Percentiles rank a stretch among this genome's conserved stretches.
These are phyloP conservation scores for Stenodema calcarata DNA, from an alignment of 2,888 invertebrate species.

Conservation along the genomic window DNA sequence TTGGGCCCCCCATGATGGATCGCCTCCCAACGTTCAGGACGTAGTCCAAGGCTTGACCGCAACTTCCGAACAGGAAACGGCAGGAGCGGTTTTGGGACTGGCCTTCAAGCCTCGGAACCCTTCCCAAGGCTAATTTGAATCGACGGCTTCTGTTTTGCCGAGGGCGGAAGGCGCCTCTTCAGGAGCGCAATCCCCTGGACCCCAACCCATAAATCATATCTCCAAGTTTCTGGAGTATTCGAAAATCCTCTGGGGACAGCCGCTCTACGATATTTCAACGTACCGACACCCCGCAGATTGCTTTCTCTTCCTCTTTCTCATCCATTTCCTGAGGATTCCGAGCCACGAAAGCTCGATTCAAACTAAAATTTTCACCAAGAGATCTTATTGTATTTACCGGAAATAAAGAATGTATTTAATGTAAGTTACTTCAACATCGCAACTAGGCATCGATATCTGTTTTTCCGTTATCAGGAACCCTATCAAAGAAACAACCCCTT, in stretches of 20 bases:
- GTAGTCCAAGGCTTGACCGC: background rate
- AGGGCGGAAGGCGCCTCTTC: background rate
- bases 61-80: background rate
- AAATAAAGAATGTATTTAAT: too few species aligned
- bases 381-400: background rate
- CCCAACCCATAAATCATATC: conserved; percentile 12
- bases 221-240: background rate
- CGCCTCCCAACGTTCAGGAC: background rate
- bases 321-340: background rate
- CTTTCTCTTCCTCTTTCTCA: background rate
- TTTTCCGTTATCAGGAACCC: too few species aligned
- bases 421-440: too few species aligned
- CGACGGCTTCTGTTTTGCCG: background rate
- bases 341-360: background rate
- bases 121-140: background rate
- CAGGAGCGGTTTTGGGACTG: background rate
- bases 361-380: background rate
- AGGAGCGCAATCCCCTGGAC: background rate
- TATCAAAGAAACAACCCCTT: too few species aligned
- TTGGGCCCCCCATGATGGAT: conserved; percentile 1
- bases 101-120: background rate
- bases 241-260: conserved; percentile 1
- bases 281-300: conserved; percentile 1
- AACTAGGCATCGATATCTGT: too few species aligned
- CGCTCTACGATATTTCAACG: conserved; percentile 1